phyloP scores from a whole-genome alignment of 1,140 invertebrate genomes.

The roundworm (Caenorhabditis elegans) region DNA sequence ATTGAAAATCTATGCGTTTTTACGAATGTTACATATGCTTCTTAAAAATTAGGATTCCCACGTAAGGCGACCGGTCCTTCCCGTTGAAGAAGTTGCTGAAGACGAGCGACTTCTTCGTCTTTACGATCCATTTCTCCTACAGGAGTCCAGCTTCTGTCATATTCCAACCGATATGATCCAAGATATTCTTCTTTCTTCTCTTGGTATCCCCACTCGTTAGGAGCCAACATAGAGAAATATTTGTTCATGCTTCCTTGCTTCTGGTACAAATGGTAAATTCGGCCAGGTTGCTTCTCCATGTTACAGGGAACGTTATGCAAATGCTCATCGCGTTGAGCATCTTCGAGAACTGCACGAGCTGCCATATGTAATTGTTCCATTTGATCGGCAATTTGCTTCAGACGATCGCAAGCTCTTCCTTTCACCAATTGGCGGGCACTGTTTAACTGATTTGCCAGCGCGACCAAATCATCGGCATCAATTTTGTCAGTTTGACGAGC shows the following conservation, averaged over 20 bases:
- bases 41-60: slow-evolving; percentile 24
- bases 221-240: slow-evolving; percentile 77
- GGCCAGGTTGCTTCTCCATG: slow-evolving; percentile 75
- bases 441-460: slow-evolving; percentile 23
- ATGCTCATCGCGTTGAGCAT: slow-evolving; percentile 71
- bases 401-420: slow-evolving; percentile 28
- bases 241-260: neutral
- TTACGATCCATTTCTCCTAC: slow-evolving; percentile 62
- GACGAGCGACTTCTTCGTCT: slow-evolving; percentile 33
- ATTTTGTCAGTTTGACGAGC: slow-evolving; percentile 22
- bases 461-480: slow-evolving; percentile 32
- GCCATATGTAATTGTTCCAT: slow-evolving; percentile 66
- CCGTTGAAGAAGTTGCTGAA: slow-evolving; percentile 8
- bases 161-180: slow-evolving; percentile 74
- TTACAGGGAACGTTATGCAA: slow-evolving; percentile 76
- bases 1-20: too few species aligned
- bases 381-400: slow-evolving; percentile 39
- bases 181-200: slow-evolving; percentile 70
- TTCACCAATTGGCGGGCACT: slow-evolving; percentile 33
- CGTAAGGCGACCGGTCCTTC: neutral
- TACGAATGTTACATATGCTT: too few species aligned
- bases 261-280: slow-evolving; percentile 75
- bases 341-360: slow-evolving; percentile 72
- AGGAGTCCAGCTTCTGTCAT: slow-evolving; percentile 75
- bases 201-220: slow-evolving; percentile 74